Conservation (phyloP, 2,113 vertebrate species). For the Hypanus sabinus region DNA sequence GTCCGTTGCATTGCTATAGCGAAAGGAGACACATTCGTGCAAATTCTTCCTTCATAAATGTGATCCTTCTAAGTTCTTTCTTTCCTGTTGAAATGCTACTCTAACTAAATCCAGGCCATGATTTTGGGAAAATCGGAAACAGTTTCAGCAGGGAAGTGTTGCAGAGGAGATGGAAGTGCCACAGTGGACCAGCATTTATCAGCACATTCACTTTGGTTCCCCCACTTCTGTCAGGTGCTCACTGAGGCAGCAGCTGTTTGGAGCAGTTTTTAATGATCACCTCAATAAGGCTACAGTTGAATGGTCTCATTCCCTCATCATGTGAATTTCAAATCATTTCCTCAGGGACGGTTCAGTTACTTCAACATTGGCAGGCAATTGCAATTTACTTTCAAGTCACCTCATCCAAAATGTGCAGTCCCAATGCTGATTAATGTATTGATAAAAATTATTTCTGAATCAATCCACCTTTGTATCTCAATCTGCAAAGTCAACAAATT, state of each 20-base stretch:
- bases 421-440: background rate
- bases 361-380: background rate
- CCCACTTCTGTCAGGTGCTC: background rate
- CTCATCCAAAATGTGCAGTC: background rate
- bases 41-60: background rate
- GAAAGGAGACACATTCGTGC: background rate
- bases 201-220: background rate
- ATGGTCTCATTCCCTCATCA: background rate
- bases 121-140: background rate
- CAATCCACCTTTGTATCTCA: background rate
- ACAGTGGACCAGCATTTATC: background rate
- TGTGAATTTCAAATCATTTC: conserved; percentile 24
- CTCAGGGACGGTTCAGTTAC: background rate
- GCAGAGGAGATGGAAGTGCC: background rate
- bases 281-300: background rate
- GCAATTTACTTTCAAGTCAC: background rate
- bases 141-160: background rate
- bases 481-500: background rate
- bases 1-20: too few relatives aligned
- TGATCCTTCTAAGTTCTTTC: background rate
- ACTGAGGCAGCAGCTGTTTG: background rate
- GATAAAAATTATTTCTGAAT: background rate
- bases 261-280: conserved; percentile 18
- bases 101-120: background rate
- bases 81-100: background rate